These are phyloP conservation scores for Caerostris darwini DNA, from an alignment of 1,140 invertebrate genomes.

Conservation along the genomic window DNA sequence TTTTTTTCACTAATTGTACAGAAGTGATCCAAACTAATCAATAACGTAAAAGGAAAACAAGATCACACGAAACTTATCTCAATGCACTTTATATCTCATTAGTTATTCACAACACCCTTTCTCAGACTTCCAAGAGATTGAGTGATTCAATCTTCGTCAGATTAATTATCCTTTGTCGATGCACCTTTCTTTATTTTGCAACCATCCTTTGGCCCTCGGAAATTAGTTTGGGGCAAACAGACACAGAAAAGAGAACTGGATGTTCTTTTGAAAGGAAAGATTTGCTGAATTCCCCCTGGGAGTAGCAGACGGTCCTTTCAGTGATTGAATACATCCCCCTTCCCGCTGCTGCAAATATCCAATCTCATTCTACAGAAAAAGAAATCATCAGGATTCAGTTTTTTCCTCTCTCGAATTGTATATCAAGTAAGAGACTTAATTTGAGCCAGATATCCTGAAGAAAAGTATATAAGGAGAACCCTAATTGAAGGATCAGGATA, in stretches of 20 bases:
- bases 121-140: too few species aligned
- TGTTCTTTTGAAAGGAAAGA: conserved; percentile 39
- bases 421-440: neutral
- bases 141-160: neutral
- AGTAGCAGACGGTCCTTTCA: neutral
- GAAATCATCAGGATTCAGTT: neutral
- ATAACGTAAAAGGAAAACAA: too few species aligned
- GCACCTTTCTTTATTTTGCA: neutral
- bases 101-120: neutral
- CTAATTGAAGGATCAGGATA: conserved; percentile 24
- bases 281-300: conserved; percentile 38
- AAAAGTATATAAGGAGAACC: neutral
- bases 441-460: neutral
- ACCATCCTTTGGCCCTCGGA: neutral
- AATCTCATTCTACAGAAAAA: neutral
- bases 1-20: too few species aligned
- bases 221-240: neutral
- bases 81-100: neutral
- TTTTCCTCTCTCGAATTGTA: neutral
- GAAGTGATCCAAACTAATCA: too few species aligned
- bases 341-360: conserved; percentile 2
- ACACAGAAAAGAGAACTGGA: neutral
- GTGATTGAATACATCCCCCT: conserved; percentile 39
- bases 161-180: neutral
- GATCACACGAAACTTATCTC: neutral